phyloP scores from a whole-genome alignment of 2,888 invertebrate genomes.

The Diarsia rubi region DNA sequence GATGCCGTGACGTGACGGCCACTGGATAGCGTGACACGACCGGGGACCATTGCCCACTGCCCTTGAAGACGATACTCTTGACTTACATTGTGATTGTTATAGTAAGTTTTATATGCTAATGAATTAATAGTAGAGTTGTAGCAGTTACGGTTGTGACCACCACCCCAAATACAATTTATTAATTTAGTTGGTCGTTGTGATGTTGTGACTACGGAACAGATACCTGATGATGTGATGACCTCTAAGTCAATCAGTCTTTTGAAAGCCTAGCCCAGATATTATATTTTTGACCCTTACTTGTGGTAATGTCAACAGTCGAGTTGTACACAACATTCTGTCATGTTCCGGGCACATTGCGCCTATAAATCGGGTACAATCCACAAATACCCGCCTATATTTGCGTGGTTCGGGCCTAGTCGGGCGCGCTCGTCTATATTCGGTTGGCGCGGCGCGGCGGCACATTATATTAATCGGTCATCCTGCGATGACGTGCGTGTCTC shows the following conservation, averaged over 20 bases:
- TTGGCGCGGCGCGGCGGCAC: conserved; percentile 25
- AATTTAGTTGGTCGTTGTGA: neutral
- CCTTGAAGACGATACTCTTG: conserved; percentile 25
- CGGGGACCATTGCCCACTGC: conserved; percentile 20
- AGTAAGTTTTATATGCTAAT: neutral
- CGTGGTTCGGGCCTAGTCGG: conserved; percentile 28
- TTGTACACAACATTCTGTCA: conserved; percentile 10
- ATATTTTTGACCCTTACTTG: neutral
- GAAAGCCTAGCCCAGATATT: neutral
- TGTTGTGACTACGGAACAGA: no score
- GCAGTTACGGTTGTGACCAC: neutral
- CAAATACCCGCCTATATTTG: conserved; percentile 35
- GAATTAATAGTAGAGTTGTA: conserved; percentile 24
- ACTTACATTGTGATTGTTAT: conserved; percentile 12
- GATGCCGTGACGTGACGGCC: conserved; percentile 1
- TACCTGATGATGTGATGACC: no score
- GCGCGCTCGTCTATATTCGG: conserved; percentile 38
- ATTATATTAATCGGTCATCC: conserved; percentile 41
- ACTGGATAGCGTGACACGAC: conserved; percentile 43
- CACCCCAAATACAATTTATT: neutral
- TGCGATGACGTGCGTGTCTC: conserved; percentile 5
- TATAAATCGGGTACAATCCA: conserved; percentile 45
- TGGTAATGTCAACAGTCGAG: conserved; percentile 4
- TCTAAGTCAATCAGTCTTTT: neutral
- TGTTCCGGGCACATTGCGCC: conserved; percentile 20